phyloP scores from a whole-genome alignment of 2,113 vertebrate genomes.

The Cathartes aura region DNA sequence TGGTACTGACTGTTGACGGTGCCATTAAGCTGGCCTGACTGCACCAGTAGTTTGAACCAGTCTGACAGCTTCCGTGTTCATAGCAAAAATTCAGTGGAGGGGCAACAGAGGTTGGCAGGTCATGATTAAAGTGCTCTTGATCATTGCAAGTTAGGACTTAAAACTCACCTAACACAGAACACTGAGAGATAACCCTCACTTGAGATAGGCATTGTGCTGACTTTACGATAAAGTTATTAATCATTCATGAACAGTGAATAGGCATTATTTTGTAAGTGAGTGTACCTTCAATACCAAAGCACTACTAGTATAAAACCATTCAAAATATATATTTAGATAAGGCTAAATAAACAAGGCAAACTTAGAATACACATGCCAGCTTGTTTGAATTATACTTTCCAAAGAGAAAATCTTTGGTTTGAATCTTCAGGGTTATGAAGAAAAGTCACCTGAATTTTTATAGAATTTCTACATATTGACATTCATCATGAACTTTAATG shows the following conservation, averaged over 20 bases:
- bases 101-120: neutral
- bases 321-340: conserved; percentile 2
- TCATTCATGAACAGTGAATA: neutral
- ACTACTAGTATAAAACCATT: neutral
- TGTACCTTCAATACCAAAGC: neutral
- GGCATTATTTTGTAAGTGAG: neutral
- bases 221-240: conserved; percentile 2
- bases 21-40: neutral
- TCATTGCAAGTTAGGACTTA: neutral
- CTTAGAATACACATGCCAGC: neutral
- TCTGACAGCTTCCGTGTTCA: neutral
- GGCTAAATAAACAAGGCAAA: neutral
- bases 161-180: neutral
- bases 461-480: neutral
- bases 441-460: neutral
- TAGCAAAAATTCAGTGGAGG: neutral
- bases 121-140: neutral
- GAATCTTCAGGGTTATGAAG: neutral
- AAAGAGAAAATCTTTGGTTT: neutral
- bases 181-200: neutral
- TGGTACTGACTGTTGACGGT: neutral
- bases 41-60: neutral
- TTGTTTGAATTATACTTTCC: neutral
- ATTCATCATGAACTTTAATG: neutral
- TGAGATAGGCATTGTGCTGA: neutral